Evolutionary conservation across 2,113 vertebrate genomes (phyloP), one percentile per base, ranked within the genome.

Genomic region (Saguinus midas): DNA sequence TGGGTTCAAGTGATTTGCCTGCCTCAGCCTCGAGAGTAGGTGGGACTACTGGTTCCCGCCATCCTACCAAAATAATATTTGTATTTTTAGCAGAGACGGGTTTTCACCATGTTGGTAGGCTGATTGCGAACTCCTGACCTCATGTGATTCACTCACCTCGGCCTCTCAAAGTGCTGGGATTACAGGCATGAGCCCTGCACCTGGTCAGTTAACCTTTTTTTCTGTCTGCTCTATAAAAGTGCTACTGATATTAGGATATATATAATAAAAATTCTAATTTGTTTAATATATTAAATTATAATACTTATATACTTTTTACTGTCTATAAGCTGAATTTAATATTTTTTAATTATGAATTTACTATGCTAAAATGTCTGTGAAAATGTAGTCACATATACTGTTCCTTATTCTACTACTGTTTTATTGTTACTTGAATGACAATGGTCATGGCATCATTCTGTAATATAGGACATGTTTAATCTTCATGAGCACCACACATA

Each of bases 381-480:
- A 27, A 94, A 66, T 13, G 91, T 23, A 17, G 0, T 70, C 23
- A 64, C 73, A 57, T 83, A 8, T 90, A 55, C 29, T 50, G 13
- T 11, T 6, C 1, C 68, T 35, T 93, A 32, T 85, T 90, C 8
- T 55, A 3, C 9, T 81, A 4, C 37, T 23, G n/a, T 79, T 78
- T 79, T 0, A 21, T 79, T 95, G 3, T 83, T 79, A 18, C 40
- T 70, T 70, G 7, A 4, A 23, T 84, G 61, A 50, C 25, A 72
- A 68, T 57, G 85, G 27, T 14, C 13, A 21, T 5, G 35, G 1
- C 14, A 61, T 23, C 40, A 10, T 20, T 91, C 20, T 48, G n/a
- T 66, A 90, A 84, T 84, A 2, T 75, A 96, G 72, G 76, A n/a
- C 35, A 40, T 88, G 52, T 50, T 57, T 91, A 68, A 97, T 96